These are phyloP conservation scores for Temnothorax nylanderi DNA, from an alignment of 1,140 invertebrate genomes.

Conservation along the genomic window DNA sequence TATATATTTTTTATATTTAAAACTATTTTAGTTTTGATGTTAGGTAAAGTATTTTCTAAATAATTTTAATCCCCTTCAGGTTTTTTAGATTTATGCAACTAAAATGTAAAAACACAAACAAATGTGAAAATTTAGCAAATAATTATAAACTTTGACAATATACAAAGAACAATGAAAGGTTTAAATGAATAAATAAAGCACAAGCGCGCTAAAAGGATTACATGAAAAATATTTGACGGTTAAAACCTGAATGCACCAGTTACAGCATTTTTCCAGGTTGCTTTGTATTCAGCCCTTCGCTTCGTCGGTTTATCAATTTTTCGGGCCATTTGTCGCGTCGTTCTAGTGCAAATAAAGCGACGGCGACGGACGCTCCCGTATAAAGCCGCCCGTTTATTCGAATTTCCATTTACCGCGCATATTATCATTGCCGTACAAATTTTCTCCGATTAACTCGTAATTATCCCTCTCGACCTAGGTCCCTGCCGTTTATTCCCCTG, in stretches of 20 bases:
- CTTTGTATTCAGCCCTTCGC: slow-evolving; percentile 22
- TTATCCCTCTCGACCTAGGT: slow-evolving; percentile 55
- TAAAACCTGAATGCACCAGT: slow-evolving; percentile 5
- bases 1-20: neutral
- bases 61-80: neutral
- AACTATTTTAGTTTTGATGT: neutral
- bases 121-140: neutral
- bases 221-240: neutral
- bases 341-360: slow-evolving; percentile 48
- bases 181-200: neutral
- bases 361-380: neutral
- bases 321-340: slow-evolving; percentile 43
- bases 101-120: neutral
- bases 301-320: slow-evolving; percentile 45
- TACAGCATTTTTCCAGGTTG: slow-evolving; percentile 14
- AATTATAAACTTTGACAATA: neutral
- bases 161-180: neutral
- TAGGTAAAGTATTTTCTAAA: neutral
- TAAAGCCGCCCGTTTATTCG: slow-evolving; percentile 46
- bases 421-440: slow-evolving; percentile 71
- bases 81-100: neutral
- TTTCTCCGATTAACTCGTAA: slow-evolving; percentile 66
- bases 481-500: slow-evolving; percentile 27
- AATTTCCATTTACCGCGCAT: slow-evolving; percentile 60
- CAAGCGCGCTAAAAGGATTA: slow-evolving; percentile 12